Base-by-base conservation (phyloP, 2,797 vertebrate genomes). In the Halcyon smyrnensis region DNA sequence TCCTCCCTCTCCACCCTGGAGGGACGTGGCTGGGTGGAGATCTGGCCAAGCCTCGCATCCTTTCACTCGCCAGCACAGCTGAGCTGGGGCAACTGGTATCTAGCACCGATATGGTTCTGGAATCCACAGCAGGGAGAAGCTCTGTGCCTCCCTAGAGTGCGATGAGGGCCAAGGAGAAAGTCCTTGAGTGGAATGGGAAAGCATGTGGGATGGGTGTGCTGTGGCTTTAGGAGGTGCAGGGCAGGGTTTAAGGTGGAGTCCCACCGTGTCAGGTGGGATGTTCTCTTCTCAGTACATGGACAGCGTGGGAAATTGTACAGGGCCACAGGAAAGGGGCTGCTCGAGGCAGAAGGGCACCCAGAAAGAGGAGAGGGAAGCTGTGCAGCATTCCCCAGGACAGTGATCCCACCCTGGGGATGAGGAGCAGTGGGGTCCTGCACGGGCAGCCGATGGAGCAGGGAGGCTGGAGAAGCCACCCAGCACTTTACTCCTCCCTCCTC, bases 341-440 rank as follows among this genome's bases (percentile, higher is more conserved):
- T 70, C 0, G 7, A 50, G 30, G 10, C 15, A 57, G 20, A 65
- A n/a, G 32, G 43, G 3, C 16, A 7, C 21, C 4, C 9, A 7
- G 25, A 50, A 65, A 32, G 17, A 65, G 9, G 32, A 50, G 37
- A 69, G 16, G 9, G 2, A 37, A 15, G 51, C 12, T 16, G 12
- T n/a, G 51, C 21, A n/a, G 36, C 17, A 24, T 43, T 4, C 4
- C 4, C 23, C 13, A 36, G 46, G 15, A 90, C 11, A 59, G 2
- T 2, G 10, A 87, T 28, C 21, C 18, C 0, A 0, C 5, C 0
- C 0, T 0, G 10, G 13, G 17, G 1, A 0, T 36, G 45, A 36
- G 24, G 30, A 71, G 23, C 3, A 3, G 23, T 15, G 4, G 43
- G 17, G 25, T 92, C 15, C 76, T 43, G 34, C 2, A 3, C 14